Percentiles rank a stretch among this genome's conserved stretches.
phyloP scores from a whole-genome alignment of 2,888 invertebrate genomes.

The Ametastegia equiseti region DNA sequence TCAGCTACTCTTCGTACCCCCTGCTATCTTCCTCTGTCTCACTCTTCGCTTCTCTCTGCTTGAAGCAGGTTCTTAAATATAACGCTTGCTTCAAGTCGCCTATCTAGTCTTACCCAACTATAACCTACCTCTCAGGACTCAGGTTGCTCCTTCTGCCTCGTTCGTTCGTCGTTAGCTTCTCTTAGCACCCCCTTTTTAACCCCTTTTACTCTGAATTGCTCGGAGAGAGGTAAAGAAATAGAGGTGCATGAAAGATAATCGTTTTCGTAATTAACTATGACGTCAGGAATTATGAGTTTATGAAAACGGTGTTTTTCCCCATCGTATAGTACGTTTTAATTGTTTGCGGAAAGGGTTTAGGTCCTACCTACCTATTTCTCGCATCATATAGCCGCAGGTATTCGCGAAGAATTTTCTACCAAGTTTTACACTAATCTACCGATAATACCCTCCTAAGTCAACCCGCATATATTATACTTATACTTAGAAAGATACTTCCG shows the following conservation, averaged over 20 bases:
- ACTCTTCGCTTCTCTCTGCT: conserved; percentile 58
- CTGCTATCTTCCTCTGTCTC: conserved; percentile 36
- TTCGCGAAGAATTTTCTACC: background rate
- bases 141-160: conserved; percentile 49
- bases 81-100: conserved; percentile 57
- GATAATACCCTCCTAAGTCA: background rate
- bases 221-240: background rate
- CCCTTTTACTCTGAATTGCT: background rate
- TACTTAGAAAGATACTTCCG: background rate
- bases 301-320: no score
- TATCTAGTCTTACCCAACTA: background rate
- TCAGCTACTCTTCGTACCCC: background rate
- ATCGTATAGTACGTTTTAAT: no score
- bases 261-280: background rate
- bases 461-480: background rate
- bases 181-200: conserved; percentile 25
- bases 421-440: background rate
- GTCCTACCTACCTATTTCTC: no score
- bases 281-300: no score
- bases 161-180: background rate
- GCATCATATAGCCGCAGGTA: background rate
- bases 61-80: conserved; percentile 52
- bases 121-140: conserved; percentile 17
- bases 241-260: background rate
- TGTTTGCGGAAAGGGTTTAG: no score